Evolutionary conservation across 2,113 vertebrate species (phyloP), one percentile per base, ranked within the genome.

Genomic region (Gallinago media): DNA sequence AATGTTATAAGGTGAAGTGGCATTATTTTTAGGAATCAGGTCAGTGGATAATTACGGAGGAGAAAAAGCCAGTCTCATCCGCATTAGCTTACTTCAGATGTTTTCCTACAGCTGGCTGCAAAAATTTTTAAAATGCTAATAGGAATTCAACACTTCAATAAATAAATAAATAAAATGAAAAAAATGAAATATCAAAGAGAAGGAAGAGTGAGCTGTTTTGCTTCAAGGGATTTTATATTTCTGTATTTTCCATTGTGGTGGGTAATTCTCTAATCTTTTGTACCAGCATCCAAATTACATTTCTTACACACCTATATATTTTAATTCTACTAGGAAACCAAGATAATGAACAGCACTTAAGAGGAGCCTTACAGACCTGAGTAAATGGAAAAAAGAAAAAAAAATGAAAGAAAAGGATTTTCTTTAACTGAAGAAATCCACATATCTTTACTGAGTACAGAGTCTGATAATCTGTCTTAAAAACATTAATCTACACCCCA

Each of bases 21-120:
- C 2, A 95, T 88, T 96, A 91, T 73, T 85, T 91, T 95, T 89
- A 91, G 70, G 91, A 93, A 96, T 89, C 85, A 95, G 77, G 86
- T 97, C 97, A 96, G 27, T 63, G 47, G 25, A 87, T 80, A 92
- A 91, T 83, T 73, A 83, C 27, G 36, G n/a, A 25, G n/a, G 31
- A 74, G 54, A 32, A 95, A 73, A 73, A 91, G 11, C 9, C 15
- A 71, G 71, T 44, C 55, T 92, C 27, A 92, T 90, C 62, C 49
- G 15, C 44, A 25, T 50, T 83, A 93, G 44, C 79, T 96, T 68
- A 65, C 59, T 92, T 94, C 73, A 89, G 27, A 86, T 40, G 11
- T 92, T 96, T 82, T 86, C 55, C 46, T 91, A 34, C 23, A 92
- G 59, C 88, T 82, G 67, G 31, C 17, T 78, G 49, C 38, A 96